Evolutionary conservation across 2,797 vertebrate species (phyloP).

Genomic region (Chaenodraco wilsoni): DNA sequence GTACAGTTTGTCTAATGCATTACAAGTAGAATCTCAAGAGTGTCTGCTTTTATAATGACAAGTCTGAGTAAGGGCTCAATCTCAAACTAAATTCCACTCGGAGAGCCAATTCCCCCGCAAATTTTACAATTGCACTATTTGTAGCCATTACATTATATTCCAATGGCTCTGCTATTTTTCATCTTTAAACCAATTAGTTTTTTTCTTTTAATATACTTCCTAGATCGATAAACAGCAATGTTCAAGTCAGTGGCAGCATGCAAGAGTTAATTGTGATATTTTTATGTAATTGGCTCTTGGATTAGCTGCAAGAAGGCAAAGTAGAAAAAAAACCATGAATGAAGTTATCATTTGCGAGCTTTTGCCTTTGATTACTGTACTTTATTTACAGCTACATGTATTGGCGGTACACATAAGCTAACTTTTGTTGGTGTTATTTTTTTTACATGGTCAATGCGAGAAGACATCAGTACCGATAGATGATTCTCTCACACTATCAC

Average conservation of each 20-base stretch:
- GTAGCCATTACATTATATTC: too few relatives aligned
- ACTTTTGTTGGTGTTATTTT: neutral
- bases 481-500: constrained; percentile 54
- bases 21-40: too few relatives aligned
- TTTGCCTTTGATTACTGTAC: too few relatives aligned
- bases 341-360: too few relatives aligned
- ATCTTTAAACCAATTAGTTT: neutral
- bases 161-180: too few relatives aligned
- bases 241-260: neutral
- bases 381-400: neutral
- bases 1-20: too few relatives aligned
- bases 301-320: neutral
- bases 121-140: too few relatives aligned
- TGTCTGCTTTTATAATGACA: too few relatives aligned
- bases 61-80: too few relatives aligned
- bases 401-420: constrained; percentile 8
- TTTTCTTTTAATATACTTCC: neutral
- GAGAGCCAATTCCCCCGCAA: too few relatives aligned
- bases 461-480: constrained; percentile 47
- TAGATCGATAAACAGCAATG: neutral
- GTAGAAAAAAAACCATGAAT: neutral
- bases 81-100: too few relatives aligned
- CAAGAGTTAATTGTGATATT: neutral
- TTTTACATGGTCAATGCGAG: constrained; percentile 4
- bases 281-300: neutral